Base-by-base conservation (phyloP, 2,888 invertebrate genomes). In the Eupsilia transversa region DNA sequence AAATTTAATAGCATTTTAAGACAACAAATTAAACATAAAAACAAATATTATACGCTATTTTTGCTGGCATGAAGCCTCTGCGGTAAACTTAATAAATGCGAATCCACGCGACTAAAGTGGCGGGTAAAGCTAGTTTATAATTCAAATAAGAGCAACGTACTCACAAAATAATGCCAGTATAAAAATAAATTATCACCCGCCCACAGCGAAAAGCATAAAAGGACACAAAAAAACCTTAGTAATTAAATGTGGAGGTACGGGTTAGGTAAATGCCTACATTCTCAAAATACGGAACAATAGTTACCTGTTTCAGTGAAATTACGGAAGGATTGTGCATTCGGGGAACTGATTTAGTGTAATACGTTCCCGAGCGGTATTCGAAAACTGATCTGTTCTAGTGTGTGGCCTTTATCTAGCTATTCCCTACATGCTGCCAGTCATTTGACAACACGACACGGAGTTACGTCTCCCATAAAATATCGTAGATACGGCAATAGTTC, bases 361-460 rank as follows among this genome's bases (percentile, higher is more conserved):
- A 83, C 85, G 87, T 88, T 87, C 81, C 86, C 79, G 76, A 86
- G 85, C 73, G 83, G 85, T 87, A 87, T 72, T 82, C 65, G 83
- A 86, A 86, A 88, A 89, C 88, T 89, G 90, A 92, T 91, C 87
- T 86, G 84, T 87, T 90, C 90, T 89, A 89, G 86, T 79, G 79
- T 83, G 67, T 82, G 79, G 87, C 86, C 86, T 90, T 89, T 88
- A 88, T 89, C 85, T 87, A 85, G 81, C 85, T 75, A 81, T 82
- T 86, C 85, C 78, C 68, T 83, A 65, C 77, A 83, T 82, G 72
- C 81, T 81, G 87, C 87, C 82, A 87, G 90, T 91, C 88, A 91
- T 89, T 90, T 87, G 85, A 88, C 87, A 88, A 85, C 81, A 77
- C 83, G 71, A 78, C 82, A 86, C 76, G 72, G 80, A 84, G 81